Base-by-base conservation (phyloP, 1,140 invertebrate species). In the Parapsyche elsis region DNA sequence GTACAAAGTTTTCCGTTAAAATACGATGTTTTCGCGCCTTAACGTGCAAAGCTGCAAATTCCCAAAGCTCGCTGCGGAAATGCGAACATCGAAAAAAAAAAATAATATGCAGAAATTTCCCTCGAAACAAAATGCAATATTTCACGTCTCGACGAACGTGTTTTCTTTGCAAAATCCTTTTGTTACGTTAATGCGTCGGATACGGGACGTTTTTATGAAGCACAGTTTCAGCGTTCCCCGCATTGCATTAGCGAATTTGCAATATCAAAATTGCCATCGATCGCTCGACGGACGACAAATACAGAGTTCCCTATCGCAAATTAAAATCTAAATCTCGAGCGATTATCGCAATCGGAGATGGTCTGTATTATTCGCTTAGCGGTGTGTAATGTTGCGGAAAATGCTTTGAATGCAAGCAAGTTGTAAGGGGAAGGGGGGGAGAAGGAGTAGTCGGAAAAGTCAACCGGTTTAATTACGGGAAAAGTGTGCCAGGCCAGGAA, bases 371-470 rank as follows among this genome's bases (percentile, higher is more conserved):
- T n/a, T n/a, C 19, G 19, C 14, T 57, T 57, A 57, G 19, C 53
- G 5, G 21, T 53, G 61, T 67, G 61, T 67, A 67, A 67, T 67
- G 61, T 67, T 10, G 61, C 24, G 61, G 61, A 67, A 67, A 67
- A 67, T 26, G 61, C 61, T 67, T 67, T 23, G 61, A 67, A 67
- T 67, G 61, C 61, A 67, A 67, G 30, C 30, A 38, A 38, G 30
- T 38, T 38, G 30, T 38, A 38, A 38, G 30, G 49, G 49, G 1
- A 46, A 7, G 45, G 45, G 45, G 12, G 12, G 45, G 45, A 46
- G n/a, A n/a, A n/a, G n/a, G 19, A 10, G 53, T 53, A 53, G 16
- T 53, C 2, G 49, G 49, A 53, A 57, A 57, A 57, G 14, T 57
- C 53, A 10, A 57, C 64, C 24, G 24, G 64, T 70, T 70, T 70